A percentile compares a stretch with the other conserved stretches of the same genome.
Conservation (phyloP, 1,140 invertebrate genomes). For the Trichoplusia ni region DNA sequence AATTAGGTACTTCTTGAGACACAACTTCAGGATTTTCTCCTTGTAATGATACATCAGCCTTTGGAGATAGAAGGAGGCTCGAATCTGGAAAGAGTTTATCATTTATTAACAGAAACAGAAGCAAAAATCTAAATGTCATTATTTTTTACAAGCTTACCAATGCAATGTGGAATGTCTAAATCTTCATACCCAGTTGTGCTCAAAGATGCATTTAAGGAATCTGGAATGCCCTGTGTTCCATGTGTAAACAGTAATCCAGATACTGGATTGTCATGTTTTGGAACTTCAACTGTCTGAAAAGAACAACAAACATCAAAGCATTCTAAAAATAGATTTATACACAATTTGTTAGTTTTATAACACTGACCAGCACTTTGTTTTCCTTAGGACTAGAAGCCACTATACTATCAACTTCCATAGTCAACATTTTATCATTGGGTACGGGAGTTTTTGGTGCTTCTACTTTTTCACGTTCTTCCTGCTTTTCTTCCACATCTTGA, state of each 20-base stretch:
- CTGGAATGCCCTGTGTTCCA: slow-evolving; percentile 50
- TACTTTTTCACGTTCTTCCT: neutral
- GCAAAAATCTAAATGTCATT: neutral
- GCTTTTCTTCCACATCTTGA: neutral
- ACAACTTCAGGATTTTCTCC: slow-evolving; percentile 42
- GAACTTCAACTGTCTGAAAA: slow-evolving; percentile 4
- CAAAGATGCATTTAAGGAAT: slow-evolving; percentile 63
- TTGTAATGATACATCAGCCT: slow-evolving; percentile 55
- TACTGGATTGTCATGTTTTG: slow-evolving; percentile 38
- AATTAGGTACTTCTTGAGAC: slow-evolving; percentile 63
- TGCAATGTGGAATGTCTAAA: slow-evolving; percentile 57
- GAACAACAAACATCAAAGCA: no score
- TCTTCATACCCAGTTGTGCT: slow-evolving; percentile 66
- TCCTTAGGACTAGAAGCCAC: neutral
- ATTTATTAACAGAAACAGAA: neutral
- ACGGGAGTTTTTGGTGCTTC: neutral
- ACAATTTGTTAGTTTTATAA: neutral
- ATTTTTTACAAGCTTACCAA: slow-evolving; percentile 45
- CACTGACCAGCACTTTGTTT: neutral
- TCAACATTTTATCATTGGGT: neutral
- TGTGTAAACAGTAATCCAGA: slow-evolving; percentile 58
- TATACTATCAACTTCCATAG: slow-evolving; percentile 11
- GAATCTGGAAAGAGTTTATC: slow-evolving; percentile 58
- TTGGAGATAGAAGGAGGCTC: slow-evolving; percentile 66
- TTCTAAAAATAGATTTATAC: neutral